phyloP scores from a whole-genome alignment of 2,113 vertebrate genomes.

The Pogona vitticeps region DNA sequence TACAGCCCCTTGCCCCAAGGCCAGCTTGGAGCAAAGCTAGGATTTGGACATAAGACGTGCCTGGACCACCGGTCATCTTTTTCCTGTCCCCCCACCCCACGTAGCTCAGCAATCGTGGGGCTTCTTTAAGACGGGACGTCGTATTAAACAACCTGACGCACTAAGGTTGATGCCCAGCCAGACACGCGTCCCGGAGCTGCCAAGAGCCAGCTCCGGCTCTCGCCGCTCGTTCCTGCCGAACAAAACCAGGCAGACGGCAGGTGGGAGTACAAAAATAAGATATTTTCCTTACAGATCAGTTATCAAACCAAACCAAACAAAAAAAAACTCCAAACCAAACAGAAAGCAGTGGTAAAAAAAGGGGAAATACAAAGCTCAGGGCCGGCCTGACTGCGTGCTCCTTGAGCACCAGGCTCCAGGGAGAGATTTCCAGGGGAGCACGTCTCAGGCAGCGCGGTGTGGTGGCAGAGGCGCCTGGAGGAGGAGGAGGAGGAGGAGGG shows the following conservation, averaged over 20 bases:
- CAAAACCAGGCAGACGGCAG: conserved; percentile 36
- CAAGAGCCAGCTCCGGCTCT: neutral
- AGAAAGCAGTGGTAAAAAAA: conserved; percentile 75
- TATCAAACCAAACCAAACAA: conserved; percentile 83
- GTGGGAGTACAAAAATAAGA: conserved; percentile 96
- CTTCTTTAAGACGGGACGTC: too few relatives aligned
- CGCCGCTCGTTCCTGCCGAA: neutral
- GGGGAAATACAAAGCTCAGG: conserved; percentile 92
- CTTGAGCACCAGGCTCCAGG: neutral
- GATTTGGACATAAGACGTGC: too few relatives aligned
- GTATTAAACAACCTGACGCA: too few relatives aligned
- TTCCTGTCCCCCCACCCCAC: too few relatives aligned
- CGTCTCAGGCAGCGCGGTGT: neutral
- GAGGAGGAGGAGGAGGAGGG: neutral
- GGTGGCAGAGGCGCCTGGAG: neutral
- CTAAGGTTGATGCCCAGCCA: too few relatives aligned
- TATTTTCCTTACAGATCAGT: conserved; percentile 87
- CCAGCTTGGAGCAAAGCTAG: too few relatives aligned
- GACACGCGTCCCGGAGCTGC: too few relatives aligned
- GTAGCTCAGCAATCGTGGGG: too few relatives aligned
- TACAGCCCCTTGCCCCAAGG: too few relatives aligned
- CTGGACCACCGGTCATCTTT: too few relatives aligned
- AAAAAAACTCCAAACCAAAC: conserved; percentile 56
- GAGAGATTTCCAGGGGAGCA: neutral
- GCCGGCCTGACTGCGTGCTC: conserved; percentile 32